A percentile compares a stretch with the other conserved stretches of the same genome.
Conservation (phyloP, 2,113 vertebrate species). For the Prochilodus magdalenae region DNA sequence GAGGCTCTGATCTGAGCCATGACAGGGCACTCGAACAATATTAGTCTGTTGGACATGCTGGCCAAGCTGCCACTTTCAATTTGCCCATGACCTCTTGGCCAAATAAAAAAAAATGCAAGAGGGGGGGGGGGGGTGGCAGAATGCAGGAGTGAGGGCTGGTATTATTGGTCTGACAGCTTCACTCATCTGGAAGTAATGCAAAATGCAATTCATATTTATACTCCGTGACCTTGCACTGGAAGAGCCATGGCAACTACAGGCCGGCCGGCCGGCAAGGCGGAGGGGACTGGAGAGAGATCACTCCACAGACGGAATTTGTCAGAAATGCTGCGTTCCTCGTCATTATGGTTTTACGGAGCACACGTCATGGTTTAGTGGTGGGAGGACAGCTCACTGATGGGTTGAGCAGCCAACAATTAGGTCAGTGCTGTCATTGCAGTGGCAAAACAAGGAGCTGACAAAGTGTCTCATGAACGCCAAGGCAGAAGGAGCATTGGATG, state of each 20-base stretch:
- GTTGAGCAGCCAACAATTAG: constrained; percentile 21
- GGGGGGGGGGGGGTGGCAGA: constrained; percentile 95
- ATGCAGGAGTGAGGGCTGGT: constrained; percentile 92
- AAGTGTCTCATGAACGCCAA: constrained; percentile 13
- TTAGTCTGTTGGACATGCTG: constrained; percentile 92
- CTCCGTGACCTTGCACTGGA: constrained; percentile 87
- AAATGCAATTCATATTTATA: constrained; percentile 99
- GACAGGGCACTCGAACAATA: constrained; percentile 83
- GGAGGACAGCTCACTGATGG: constrained; percentile 70
- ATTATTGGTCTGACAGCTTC: constrained; percentile 99
- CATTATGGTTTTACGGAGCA: constrained; percentile 58
- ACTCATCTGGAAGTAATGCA: constrained; percentile 99
- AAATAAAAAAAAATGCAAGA: constrained; percentile 75
- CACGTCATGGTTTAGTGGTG: constrained; percentile 29
- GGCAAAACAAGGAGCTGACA: constrained; percentile 33
- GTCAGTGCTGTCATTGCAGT: constrained; percentile 29
- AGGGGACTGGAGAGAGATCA: constrained; percentile 70
- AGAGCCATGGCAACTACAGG: constrained; percentile 85
- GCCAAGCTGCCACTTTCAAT: constrained; percentile 97
- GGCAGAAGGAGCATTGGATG: not conserved
- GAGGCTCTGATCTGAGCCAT: constrained; percentile 82
- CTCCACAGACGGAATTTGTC: constrained; percentile 82
- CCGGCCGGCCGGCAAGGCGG: constrained; percentile 75
- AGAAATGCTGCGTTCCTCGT: constrained; percentile 47
- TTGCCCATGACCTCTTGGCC: constrained; percentile 94